Evolutionary conservation across 2,888 invertebrate genomes (phyloP).

Genomic region (Nematopogon swammerdamellus): DNA sequence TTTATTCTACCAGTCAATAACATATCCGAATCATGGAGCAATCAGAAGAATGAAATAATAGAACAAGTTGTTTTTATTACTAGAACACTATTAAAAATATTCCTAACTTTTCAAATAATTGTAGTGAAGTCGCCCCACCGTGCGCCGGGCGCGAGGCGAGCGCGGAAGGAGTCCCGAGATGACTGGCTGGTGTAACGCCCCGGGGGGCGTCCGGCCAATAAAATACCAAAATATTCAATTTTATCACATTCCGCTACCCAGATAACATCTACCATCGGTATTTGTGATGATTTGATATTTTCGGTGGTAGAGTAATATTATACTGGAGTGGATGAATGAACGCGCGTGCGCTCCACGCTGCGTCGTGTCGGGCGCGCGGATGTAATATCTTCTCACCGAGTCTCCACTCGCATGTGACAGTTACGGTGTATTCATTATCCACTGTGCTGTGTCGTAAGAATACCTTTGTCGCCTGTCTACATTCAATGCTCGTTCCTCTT

Average conservation of each 20-base stretch:
- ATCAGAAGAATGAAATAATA: no score
- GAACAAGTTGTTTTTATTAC: no score
- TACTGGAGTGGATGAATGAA: constrained; percentile 40
- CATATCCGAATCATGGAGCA: no score
- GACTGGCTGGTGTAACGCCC: constrained; percentile 23
- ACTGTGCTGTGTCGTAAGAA: no score
- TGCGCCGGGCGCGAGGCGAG: no score
- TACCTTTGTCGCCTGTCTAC: no score
- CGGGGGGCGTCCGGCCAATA: constrained; percentile 32
- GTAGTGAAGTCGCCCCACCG: no score
- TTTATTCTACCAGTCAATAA: no score
- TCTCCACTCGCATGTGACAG: constrained; percentile 32
- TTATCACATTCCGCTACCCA: constrained; percentile 45
- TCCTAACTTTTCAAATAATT: no score
- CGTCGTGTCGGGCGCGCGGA: constrained; percentile 30
- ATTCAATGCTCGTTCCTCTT: no score
- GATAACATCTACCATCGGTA: constrained; percentile 41
- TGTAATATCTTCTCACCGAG: constrained; percentile 53
- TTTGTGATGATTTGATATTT: constrained; percentile 51
- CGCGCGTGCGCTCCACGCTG: constrained; percentile 33
- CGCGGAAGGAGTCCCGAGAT: constrained; percentile 8
- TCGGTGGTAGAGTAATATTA: constrained; percentile 52
- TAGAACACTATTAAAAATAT: no score
- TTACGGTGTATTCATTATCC: no score
- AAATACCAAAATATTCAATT: constrained; percentile 53